These are phyloP conservation scores for Fragum whitleyi DNA, from an alignment of 2,888 invertebrate species.

Conservation along the genomic window DNA sequence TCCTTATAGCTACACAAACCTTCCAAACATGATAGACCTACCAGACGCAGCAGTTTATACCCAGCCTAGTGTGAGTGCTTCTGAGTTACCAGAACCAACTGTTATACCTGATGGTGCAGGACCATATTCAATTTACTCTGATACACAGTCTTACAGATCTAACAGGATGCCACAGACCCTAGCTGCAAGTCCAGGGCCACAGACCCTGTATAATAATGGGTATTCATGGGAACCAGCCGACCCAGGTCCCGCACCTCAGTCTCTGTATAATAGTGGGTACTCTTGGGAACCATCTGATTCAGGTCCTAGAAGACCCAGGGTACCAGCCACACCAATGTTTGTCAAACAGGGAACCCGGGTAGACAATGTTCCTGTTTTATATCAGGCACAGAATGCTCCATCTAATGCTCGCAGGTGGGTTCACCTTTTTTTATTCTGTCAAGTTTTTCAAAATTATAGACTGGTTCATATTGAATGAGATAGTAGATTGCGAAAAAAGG, in stretches of 20 bases:
- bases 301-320: not conserved
- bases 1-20: conserved; percentile 3
- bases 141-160: not conserved
- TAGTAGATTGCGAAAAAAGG: too few species aligned
- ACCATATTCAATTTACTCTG: not conserved
- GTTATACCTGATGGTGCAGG: not conserved
- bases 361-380: not conserved
- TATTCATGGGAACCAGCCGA: not conserved
- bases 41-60: not conserved
- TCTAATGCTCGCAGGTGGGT: not conserved
- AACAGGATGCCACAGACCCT: not conserved
- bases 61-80: not conserved
- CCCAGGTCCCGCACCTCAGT: not conserved
- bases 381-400: not conserved
- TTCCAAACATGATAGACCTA: not conserved
- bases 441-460: too few species aligned
- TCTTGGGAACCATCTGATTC: not conserved
- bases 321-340: not conserved
- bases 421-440: not conserved
- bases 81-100: not conserved
- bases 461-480: too few species aligned
- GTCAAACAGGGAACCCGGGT: not conserved
- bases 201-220: not conserved
- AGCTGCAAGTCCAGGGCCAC: not conserved
- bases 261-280: not conserved